phyloP scores from a whole-genome alignment of 2,113 vertebrate species.

The Pipra filicauda region DNA sequence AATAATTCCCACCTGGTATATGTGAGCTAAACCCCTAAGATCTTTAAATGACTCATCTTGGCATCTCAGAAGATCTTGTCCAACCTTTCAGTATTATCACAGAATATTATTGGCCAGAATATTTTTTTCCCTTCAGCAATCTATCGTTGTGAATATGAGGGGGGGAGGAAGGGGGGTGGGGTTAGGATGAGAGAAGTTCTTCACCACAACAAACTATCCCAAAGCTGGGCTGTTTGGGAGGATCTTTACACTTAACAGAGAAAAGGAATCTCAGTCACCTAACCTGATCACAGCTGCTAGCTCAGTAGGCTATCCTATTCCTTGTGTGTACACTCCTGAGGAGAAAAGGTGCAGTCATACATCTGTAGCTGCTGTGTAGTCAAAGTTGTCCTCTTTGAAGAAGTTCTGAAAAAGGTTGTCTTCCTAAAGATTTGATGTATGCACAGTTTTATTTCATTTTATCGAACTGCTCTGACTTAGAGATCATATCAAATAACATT shows the following conservation, averaged over 20 bases:
- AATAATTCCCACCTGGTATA: not conserved
- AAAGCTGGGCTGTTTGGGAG: not conserved
- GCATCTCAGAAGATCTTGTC: not conserved
- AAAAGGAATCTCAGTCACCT: not conserved
- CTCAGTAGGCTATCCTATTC: not conserved
- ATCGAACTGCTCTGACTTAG: not conserved
- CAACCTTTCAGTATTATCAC: not conserved
- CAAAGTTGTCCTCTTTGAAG: not conserved
- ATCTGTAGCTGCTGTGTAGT: not conserved
- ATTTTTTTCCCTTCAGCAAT: not conserved
- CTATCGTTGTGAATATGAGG: not conserved
- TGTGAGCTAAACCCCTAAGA: not conserved
- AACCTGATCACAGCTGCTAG: not conserved
- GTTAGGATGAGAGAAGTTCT: rapidly evolving
- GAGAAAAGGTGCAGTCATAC: not conserved
- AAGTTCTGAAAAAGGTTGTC: not conserved
- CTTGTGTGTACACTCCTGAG: not conserved
- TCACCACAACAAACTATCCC: not conserved
- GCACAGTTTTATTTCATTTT: not conserved
- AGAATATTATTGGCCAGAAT: not conserved
- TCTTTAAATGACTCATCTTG: not conserved
- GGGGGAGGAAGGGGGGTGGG: not conserved
- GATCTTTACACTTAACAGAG: not conserved
- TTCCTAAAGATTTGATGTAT: not conserved
- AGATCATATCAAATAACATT: not conserved